phyloP scores from a whole-genome alignment of 2,113 vertebrate species.

The Spilogale gracilis region DNA sequence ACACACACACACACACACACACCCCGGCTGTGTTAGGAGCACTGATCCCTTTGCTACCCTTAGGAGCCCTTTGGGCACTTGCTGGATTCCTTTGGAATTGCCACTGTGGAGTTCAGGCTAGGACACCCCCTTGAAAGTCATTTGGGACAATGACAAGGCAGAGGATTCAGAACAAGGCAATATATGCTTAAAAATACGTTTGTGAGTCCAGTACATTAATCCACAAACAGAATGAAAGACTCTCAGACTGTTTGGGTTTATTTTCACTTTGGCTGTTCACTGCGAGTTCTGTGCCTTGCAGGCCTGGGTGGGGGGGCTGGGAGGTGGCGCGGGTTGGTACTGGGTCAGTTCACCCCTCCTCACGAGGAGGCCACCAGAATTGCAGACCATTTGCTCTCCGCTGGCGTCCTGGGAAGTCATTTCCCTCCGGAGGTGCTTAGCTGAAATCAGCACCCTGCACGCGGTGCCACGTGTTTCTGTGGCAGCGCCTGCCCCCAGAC shows the following conservation, averaged over 20 bases:
- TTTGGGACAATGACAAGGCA: not conserved
- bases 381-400: not conserved
- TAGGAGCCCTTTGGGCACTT: not conserved
- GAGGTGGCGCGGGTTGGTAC: not conserved
- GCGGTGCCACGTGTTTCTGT: not conserved
- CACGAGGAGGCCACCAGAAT: not conserved
- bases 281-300: not conserved
- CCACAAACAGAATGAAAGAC: not conserved
- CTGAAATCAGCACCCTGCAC: not conserved
- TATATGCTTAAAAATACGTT: not conserved
- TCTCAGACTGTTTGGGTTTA: not conserved
- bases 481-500: slow-evolving; percentile 48
- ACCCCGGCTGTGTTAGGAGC: not conserved
- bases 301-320: not conserved
- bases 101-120: not conserved
- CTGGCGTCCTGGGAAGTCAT: not conserved
- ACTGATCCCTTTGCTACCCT: not conserved
- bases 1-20: not conserved
- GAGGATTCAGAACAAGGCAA: not conserved
- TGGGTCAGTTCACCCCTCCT: not conserved
- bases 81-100: not conserved
- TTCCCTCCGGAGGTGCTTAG: not conserved
- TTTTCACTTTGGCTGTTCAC: not conserved
- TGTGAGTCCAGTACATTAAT: not conserved
- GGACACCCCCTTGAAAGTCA: not conserved